Percentiles rank a stretch among this genome's conserved stretches.
Evolutionary conservation across 2,113 vertebrate species (phyloP).

Genomic region (Setophaga petechia): DNA sequence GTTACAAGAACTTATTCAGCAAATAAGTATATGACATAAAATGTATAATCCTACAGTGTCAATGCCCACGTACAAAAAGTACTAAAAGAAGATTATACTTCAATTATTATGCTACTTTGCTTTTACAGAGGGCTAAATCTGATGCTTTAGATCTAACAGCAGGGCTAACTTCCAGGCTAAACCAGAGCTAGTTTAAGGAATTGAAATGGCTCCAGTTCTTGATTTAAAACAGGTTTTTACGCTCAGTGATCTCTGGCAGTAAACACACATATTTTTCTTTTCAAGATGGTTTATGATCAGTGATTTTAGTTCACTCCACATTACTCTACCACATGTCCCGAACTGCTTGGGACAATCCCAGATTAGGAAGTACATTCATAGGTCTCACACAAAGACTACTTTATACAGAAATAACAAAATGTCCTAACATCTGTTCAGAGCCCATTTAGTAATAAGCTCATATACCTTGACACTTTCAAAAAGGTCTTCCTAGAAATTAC

Average conservation of each 20-base stretch:
- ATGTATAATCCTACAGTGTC: not conserved
- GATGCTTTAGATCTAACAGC: slow-evolving; percentile 32
- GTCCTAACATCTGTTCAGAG: slow-evolving; percentile 16
- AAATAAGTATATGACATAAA: slow-evolving; percentile 2
- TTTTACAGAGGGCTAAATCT: slow-evolving; percentile 38
- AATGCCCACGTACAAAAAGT: not conserved
- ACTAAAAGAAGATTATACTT: slow-evolving; percentile 19
- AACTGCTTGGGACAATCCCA: slow-evolving; percentile 52
- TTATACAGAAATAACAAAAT: slow-evolving; percentile 39
- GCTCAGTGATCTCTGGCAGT: slow-evolving; percentile 60
- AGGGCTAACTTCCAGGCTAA: slow-evolving; percentile 34
- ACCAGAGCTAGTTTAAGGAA: slow-evolving; percentile 40
- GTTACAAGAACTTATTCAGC: not conserved
- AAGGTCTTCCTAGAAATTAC: slow-evolving; percentile 1
- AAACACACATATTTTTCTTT: slow-evolving; percentile 64
- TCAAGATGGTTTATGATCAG: slow-evolving; percentile 68
- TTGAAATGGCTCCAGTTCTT: slow-evolving; percentile 47
- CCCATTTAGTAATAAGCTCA: not conserved
- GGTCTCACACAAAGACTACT: slow-evolving; percentile 7
- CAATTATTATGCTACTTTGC: slow-evolving; percentile 34
- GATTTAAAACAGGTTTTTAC: slow-evolving; percentile 68
- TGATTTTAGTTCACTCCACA: slow-evolving; percentile 45
- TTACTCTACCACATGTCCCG: slow-evolving; percentile 50
- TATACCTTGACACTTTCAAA: not conserved
- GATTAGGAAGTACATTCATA: slow-evolving; percentile 7